Conservation (phyloP, 2,113 vertebrate genomes). For the Morone saxatilis region DNA sequence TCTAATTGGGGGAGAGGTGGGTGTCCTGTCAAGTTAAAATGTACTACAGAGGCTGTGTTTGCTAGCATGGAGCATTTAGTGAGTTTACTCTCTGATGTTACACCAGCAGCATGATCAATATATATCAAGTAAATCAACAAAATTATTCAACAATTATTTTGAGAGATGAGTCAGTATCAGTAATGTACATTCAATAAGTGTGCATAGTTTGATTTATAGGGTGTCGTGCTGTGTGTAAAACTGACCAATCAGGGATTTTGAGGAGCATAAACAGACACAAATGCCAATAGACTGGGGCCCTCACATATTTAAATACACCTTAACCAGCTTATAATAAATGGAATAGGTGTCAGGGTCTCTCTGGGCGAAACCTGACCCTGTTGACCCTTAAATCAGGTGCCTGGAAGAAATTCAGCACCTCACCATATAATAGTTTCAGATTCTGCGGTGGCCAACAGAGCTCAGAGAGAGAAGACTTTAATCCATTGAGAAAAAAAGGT, state of each 20-base stretch:
- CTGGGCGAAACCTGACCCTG: slow-evolving; percentile 37
- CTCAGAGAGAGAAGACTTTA: not conserved
- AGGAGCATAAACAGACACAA: too few relatives aligned
- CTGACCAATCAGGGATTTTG: not conserved
- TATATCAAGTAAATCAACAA: not conserved
- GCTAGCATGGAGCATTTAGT: too few relatives aligned
- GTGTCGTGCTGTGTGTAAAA: not conserved
- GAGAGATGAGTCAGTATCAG: not conserved
- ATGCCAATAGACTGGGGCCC: too few relatives aligned
- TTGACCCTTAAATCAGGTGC: slow-evolving; percentile 1
- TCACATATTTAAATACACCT: slow-evolving; percentile 14
- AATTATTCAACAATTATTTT: not conserved
- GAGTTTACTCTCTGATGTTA: too few relatives aligned
- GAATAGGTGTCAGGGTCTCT: slow-evolving; percentile 3
- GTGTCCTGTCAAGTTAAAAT: too few relatives aligned
- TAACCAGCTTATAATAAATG: slow-evolving; percentile 1
- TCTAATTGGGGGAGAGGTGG: too few relatives aligned
- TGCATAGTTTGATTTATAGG: not conserved
- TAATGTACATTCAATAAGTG: not conserved
- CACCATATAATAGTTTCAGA: not conserved
- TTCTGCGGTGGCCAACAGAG: not conserved
- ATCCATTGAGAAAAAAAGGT: slow-evolving; percentile 17
- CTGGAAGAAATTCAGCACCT: slow-evolving; percentile 16
- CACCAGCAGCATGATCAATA: not conserved
- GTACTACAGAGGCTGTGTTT: too few relatives aligned